Evolutionary conservation across 2,113 vertebrate species (phyloP), one percentile per base, ranked within the genome.

Genomic region (Passer montanus): DNA sequence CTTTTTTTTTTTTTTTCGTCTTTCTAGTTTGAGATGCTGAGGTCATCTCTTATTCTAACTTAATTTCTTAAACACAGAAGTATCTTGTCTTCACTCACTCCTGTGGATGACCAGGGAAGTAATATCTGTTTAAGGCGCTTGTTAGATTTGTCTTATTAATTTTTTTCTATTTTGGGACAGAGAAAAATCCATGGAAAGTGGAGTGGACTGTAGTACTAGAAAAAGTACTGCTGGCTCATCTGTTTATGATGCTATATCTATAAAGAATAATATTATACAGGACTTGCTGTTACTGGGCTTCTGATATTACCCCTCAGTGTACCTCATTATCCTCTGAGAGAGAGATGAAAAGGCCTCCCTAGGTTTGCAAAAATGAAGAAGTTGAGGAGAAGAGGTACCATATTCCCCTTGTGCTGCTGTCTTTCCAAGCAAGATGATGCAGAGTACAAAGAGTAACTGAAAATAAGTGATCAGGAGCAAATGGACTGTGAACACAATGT

Each of bases 401-500:
- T 21, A 60, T 49, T 43, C 46, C 56, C 35, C 56, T 74, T 39
- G 7, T 52, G 53, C 56, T 80, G 33, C 59, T 76, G 37, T 44
- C 27, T n/a, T 76, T 17, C 81, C 43, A 46, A 67, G 56, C 55
- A 74, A 73, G 72, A 80, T 44, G 82, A 70, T 63, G 37, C 63
- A 63, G 67, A 69, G 47, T 33, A 60, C 30, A 81, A 90, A 79
- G 76, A 93, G 37, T 33, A 75, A 75, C 67, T 81, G 44, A 49
- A 77, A 49, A 78, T 78, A 93, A 91, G 55, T 87, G 95, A 96
- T 94, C 68, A 64, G 90, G 93, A 89, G 92, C 83, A 81, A 94
- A 88, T 75, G 79, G 85, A 41, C 83, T 84, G 76, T 0, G 0
- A 94, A 81, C 56, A 89, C 92, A 95, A 93, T 96, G 69, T 44